Percentiles rank a stretch among this genome's conserved stretches.
Conservation (phyloP, 2,113 vertebrate genomes). For the Oryzias javanicus region DNA sequence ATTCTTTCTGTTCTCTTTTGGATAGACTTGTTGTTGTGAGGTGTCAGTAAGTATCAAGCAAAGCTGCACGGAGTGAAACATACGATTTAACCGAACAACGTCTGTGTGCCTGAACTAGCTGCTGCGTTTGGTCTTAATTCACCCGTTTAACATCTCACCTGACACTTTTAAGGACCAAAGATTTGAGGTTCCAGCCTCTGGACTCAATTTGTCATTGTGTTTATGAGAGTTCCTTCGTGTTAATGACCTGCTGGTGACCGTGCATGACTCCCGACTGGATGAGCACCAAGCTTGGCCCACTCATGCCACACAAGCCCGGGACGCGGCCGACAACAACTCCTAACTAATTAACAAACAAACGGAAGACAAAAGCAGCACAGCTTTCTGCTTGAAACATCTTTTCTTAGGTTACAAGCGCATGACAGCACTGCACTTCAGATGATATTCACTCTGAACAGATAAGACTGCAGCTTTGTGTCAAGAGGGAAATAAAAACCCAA, state of each 20-base stretch:
- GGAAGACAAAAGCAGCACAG: conserved; percentile 28
- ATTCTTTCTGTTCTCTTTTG: conserved; percentile 61
- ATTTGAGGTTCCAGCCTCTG: background rate
- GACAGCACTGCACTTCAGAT: conserved; percentile 37
- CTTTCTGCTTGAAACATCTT: conserved; percentile 43
- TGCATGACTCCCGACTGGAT: conserved; percentile 45
- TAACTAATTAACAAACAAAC: conserved; percentile 36
- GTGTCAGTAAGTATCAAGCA: conserved; percentile 79
- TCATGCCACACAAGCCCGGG: conserved; percentile 7
- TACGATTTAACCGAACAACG: conserved; percentile 20
- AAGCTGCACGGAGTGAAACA: conserved; percentile 62
- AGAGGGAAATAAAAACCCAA: conserved; percentile 29
- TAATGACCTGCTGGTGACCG: conserved; percentile 13
- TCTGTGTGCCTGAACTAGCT: conserved; percentile 37
- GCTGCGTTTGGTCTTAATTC: conserved; percentile 4
- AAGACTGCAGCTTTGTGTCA: conserved; percentile 12
- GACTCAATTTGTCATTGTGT: conserved; percentile 9
- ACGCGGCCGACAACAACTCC: conserved; percentile 19
- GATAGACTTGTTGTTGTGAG: conserved; percentile 79
- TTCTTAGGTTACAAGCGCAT: conserved; percentile 25
- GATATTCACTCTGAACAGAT: conserved; percentile 44
- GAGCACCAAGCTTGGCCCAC: conserved; percentile 15
- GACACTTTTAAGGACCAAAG: conserved; percentile 15
- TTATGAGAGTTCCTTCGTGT: conserved; percentile 8
- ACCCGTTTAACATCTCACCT: conserved; percentile 16